Evolutionary conservation across 2,113 vertebrate genomes (phyloP), one percentile per base, ranked within the genome.

Genomic region (Dinomys branickii): DNA sequence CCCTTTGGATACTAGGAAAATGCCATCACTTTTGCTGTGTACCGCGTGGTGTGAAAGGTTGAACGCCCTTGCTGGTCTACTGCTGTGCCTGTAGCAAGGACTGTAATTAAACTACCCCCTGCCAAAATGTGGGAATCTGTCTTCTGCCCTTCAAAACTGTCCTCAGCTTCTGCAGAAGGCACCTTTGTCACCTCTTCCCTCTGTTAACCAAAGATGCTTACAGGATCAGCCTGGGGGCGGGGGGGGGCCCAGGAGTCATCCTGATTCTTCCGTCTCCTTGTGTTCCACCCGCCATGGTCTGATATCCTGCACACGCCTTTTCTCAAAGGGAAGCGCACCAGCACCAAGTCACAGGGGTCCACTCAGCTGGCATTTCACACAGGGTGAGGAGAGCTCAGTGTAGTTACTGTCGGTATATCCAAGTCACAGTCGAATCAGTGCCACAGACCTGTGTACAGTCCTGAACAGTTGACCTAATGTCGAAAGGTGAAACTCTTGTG

Each of bases 181-280:
- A 6, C n/a, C 20, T 3, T 10, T 19, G 35, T 47, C 52, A 52
- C 41, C 56, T 33, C 50, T 77, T 77, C 26, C 26, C 63, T 33
- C 0, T 10, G 2, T 35, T 38, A 73, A 16, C n/a, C 10, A 33
- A n/a, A 33, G 38, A 7, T 12, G 7, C 16, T 67, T 54, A 3
- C 5, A 9, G 41, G 38, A 3, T 65, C 61, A 52, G 38, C 52
- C 22, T 44, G 71, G 12, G 71, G 22, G 9, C 4, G 35, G 44
- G 47, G 47, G 47, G 47, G n/a, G n/a, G n/a, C 71, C 20, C 22
- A 75, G 22, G 38, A 38, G 41, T 44, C 20, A 44, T 75, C 71
- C 22, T 12, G 38, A 75, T 75, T 22, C 69, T 44, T 75, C 52
- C 28, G 9, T 85, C 13, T 61, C 22, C 35, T 75, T 2, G 5